These are phyloP conservation scores for Hydrophis major DNA, from an alignment of 2,797 vertebrate species.

Conservation along the genomic window DNA sequence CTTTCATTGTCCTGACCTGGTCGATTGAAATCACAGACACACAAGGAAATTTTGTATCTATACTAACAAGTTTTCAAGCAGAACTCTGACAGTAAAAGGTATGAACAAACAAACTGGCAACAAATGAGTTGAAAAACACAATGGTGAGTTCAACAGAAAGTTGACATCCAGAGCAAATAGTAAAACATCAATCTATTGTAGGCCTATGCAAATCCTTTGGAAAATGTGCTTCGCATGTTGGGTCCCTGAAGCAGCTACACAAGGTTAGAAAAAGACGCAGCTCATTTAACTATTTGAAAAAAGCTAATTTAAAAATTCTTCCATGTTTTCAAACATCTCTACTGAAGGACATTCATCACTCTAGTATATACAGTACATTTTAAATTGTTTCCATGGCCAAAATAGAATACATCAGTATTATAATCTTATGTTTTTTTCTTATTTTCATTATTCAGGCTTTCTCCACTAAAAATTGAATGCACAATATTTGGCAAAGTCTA, in stretches of 20 bases:
- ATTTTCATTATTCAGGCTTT: background rate
- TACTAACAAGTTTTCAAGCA: no score
- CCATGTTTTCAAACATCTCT: background rate
- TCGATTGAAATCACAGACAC: background rate
- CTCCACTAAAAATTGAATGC: background rate
- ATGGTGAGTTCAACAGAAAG: background rate
- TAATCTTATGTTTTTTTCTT: background rate
- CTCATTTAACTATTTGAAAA: background rate
- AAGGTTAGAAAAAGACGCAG: background rate
- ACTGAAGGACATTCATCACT: background rate
- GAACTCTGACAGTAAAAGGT: background rate
- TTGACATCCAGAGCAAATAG: background rate
- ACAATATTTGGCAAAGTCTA: background rate
- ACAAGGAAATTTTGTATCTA: background rate
- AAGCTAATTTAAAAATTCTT: background rate
- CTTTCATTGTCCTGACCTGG: background rate
- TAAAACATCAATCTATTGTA: background rate
- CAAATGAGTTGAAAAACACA: background rate
- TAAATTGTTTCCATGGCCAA: background rate
- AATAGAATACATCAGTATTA: background rate
- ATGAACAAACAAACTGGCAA: background rate
- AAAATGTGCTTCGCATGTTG: background rate
- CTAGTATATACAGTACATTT: background rate
- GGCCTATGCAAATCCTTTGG: background rate
- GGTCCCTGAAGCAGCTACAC: background rate